Percentiles rank a stretch among this genome's conserved stretches.
Evolutionary conservation across 1,140 invertebrate species (phyloP).

Genomic region (Musca vetustissima): DNA sequence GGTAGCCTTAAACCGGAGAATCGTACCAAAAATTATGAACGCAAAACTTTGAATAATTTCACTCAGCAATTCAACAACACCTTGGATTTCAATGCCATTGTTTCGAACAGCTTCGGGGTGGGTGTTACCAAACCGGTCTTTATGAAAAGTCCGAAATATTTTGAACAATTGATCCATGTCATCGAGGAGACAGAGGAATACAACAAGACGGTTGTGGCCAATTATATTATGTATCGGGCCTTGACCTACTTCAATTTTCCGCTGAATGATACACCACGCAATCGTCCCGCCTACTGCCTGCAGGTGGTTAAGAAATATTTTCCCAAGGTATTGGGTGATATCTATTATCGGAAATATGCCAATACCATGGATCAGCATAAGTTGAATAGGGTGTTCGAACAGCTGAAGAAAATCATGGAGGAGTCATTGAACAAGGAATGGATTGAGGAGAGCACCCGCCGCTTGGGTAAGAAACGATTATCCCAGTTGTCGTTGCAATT

Average conservation of each 20-base stretch:
- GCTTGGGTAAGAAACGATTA: conserved; percentile 37
- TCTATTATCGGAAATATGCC: conserved; percentile 38
- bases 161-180: conserved; percentile 38
- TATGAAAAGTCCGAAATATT: conserved; percentile 43
- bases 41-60: conserved; percentile 37
- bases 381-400: conserved; percentile 26
- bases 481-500: conserved; percentile 30
- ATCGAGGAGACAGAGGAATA: conserved; percentile 27
- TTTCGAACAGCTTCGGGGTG: conserved; percentile 33
- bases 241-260: conserved; percentile 39
- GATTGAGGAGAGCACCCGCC: conserved; percentile 41
- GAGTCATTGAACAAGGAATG: conserved; percentile 37
- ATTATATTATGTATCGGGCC: conserved; percentile 50
- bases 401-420: conserved; percentile 34
- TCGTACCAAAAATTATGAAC: conserved; percentile 32
- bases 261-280: conserved; percentile 30
- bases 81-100: conserved; percentile 38
- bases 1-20: conserved; percentile 28
- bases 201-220: conserved; percentile 41
- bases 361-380: conserved; percentile 28
- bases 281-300: conserved; percentile 35
- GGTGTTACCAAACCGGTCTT: conserved; percentile 40
- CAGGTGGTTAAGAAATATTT: conserved; percentile 32
- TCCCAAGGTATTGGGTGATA: conserved; percentile 41
- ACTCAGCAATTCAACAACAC: conserved; percentile 27